phyloP scores from a whole-genome alignment of 2,797 vertebrate genomes.

The Acomys russatus region DNA sequence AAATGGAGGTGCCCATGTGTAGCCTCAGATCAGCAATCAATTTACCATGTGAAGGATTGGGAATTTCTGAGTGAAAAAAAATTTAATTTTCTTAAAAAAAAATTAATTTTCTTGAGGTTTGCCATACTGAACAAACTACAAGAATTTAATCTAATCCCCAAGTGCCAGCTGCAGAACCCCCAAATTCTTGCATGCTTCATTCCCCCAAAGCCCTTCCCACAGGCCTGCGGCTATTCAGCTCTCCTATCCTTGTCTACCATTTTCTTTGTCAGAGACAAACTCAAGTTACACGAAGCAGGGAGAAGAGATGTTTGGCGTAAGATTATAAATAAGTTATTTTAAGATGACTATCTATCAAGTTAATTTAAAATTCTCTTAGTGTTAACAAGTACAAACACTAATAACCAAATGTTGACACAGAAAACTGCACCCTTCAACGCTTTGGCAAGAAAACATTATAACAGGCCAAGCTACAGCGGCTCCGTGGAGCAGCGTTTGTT shows the following conservation, averaged over 20 bases:
- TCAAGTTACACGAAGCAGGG: neutral
- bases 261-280: constrained; percentile 56
- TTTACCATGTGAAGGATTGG: neutral
- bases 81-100: no score
- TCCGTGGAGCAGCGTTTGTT: constrained; percentile 36
- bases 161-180: neutral
- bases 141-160: constrained; percentile 40
- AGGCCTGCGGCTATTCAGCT: neutral
- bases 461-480: neutral
- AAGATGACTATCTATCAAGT: constrained; percentile 50
- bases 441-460: neutral
- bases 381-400: constrained; percentile 53
- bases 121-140: neutral
- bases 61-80: constrained; percentile 35
- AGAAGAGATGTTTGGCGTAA: neutral
- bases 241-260: neutral
- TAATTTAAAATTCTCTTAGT: constrained; percentile 66
- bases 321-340: constrained; percentile 65
- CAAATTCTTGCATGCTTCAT: neutral
- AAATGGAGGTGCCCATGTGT: neutral
- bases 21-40: constrained; percentile 22
- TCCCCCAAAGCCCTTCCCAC: neutral
- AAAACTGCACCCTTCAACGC: constrained; percentile 20
- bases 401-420: constrained; percentile 52
- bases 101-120: constrained; percentile 42